These are phyloP conservation scores for Biston betularia DNA, from an alignment of 2,888 invertebrate genomes.

Conservation along the genomic window DNA sequence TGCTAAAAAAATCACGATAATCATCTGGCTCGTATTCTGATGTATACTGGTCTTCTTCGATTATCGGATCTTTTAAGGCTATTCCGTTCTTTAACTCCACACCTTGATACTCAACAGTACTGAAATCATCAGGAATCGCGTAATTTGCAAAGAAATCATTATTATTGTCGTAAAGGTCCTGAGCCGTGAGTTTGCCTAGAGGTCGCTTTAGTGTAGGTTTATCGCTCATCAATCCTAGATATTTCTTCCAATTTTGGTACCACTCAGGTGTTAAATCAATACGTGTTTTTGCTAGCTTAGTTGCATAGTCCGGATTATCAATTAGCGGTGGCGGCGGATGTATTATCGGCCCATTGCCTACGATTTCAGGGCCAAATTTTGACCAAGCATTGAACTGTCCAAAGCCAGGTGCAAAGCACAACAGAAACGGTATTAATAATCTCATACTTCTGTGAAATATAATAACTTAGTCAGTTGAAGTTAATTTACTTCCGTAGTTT, in stretches of 20 bases:
- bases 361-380: slow-evolving; percentile 5
- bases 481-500: too few relatives aligned
- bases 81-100: not conserved
- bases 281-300: not conserved
- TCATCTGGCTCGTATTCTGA: not conserved
- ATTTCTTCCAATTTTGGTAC: slow-evolving; percentile 20
- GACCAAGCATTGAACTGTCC: not conserved
- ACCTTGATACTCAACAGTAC: not conserved
- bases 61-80: not conserved
- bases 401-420: not conserved
- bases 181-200: not conserved
- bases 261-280: not conserved
- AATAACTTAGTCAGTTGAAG: too few relatives aligned
- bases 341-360: slow-evolving; percentile 1
- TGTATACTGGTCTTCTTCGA: not conserved
- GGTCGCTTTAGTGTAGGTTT: not conserved
- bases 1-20: not conserved
- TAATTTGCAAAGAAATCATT: not conserved
- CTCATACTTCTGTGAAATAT: not conserved
- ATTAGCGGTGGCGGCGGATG: not conserved
- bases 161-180: not conserved
- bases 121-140: not conserved
- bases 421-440: not conserved
- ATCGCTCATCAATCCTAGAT: not conserved
- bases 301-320: not conserved